Percentiles rank a stretch among this genome's conserved stretches.
Evolutionary conservation across 1,140 invertebrate species (phyloP).

Genomic region (Polypedilum vanderplanki): DNA sequence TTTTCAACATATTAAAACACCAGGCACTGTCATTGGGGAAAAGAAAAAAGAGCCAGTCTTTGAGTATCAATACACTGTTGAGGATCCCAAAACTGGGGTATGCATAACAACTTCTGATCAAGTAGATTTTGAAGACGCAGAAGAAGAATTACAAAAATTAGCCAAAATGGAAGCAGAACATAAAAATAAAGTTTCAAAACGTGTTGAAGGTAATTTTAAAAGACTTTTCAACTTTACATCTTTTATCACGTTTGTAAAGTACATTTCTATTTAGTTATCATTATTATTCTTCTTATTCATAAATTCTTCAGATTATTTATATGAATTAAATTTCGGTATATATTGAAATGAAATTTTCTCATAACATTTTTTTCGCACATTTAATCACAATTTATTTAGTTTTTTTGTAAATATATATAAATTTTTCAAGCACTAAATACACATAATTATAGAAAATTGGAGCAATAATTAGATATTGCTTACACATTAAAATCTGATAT

Average conservation of each 20-base stretch:
- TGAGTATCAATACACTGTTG: constrained; percentile 25
- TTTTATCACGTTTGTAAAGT: not conserved
- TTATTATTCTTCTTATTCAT: not conserved
- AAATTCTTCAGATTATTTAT: constrained; percentile 12
- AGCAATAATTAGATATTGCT: constrained; percentile 29
- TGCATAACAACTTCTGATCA: constrained; percentile 24
- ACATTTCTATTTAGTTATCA: not conserved
- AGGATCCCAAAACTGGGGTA: constrained; percentile 27
- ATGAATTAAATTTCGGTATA: constrained; percentile 22
- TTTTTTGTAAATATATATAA: constrained; percentile 6
- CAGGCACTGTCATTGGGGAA: constrained; percentile 30
- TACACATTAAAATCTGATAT: not conserved
- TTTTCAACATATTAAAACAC: constrained; percentile 42
- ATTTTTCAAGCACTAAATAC: not conserved
- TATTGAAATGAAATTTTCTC: not conserved
- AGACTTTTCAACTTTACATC: not conserved
- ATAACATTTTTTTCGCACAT: constrained; percentile 20
- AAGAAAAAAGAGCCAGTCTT: not conserved
- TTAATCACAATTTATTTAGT: not conserved
- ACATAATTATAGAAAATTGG: not conserved
- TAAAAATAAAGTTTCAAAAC: not conserved
- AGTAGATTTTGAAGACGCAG: constrained; percentile 22
- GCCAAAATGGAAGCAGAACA: not conserved
- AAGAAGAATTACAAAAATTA: constrained; percentile 22
- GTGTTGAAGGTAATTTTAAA: constrained; percentile 25